phyloP scores from a whole-genome alignment of 2,888 invertebrate genomes.

The Desoria tigrina region DNA sequence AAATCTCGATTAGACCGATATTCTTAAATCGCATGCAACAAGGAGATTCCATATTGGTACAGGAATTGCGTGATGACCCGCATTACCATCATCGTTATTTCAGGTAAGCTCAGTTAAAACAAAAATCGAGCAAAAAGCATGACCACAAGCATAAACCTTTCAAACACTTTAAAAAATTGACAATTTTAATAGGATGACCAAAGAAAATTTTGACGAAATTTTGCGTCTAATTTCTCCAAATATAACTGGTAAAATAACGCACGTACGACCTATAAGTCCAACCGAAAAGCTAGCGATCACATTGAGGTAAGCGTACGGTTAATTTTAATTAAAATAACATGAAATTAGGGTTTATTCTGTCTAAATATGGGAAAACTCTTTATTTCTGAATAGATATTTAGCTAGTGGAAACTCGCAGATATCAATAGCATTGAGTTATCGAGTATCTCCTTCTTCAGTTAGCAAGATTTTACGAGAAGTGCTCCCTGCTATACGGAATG shows the following conservation, averaged over 20 bases:
- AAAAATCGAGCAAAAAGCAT: background rate
- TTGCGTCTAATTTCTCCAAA: background rate
- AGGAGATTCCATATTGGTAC: background rate
- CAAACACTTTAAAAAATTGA: background rate
- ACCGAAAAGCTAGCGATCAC: background rate
- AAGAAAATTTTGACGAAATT: background rate
- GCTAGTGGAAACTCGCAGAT: conserved; percentile 21
- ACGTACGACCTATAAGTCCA: background rate
- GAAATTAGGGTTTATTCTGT: background rate
- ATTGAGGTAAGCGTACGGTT: background rate
- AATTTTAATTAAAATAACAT: background rate
- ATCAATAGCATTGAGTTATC: conserved; percentile 8
- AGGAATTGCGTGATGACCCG: background rate
- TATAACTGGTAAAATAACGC: background rate
- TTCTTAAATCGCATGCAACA: background rate
- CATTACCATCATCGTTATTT: background rate
- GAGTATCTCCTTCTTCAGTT: conserved; percentile 19
- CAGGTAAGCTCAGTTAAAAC: background rate
- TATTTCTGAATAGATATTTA: conserved; percentile 16
- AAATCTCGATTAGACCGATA: background rate
- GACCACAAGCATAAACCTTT: background rate
- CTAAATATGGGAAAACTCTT: background rate
- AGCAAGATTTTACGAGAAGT: conserved; percentile 15
- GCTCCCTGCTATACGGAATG: conserved; percentile 16
- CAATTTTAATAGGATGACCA: background rate